phyloP scores from a whole-genome alignment of 2,113 vertebrate genomes.

The Turnix velox region DNA sequence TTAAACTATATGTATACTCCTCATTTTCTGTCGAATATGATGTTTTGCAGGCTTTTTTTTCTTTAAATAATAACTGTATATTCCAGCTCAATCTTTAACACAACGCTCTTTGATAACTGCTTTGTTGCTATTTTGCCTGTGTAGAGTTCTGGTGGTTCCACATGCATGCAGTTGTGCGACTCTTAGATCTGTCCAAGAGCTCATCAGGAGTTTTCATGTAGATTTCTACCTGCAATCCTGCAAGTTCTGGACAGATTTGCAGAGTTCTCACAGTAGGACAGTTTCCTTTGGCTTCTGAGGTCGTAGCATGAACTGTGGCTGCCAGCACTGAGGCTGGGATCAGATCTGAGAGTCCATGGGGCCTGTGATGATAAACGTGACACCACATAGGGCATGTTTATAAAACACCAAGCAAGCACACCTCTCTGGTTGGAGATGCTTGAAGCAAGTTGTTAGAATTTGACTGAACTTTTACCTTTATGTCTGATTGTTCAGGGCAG shows the following conservation, averaged over 20 bases:
- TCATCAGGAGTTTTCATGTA: not conserved
- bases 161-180: not conserved
- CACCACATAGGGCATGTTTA: too few species aligned
- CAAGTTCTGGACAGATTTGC: not conserved
- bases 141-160: not conserved
- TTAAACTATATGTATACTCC: not conserved
- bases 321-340: not conserved
- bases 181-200: not conserved
- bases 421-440: rapidly evolving
- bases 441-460: not conserved
- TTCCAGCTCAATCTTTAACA: not conserved
- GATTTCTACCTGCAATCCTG: not conserved
- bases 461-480: not conserved
- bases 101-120: not conserved
- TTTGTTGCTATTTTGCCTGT: not conserved
- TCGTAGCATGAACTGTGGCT: not conserved
- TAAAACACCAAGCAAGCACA: rapidly evolving
- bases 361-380: not conserved
- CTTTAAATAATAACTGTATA: not conserved
- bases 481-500: not conserved
- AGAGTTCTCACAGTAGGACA: not conserved
- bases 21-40: not conserved
- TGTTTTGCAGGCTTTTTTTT: not conserved
- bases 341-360: not conserved
- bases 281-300: not conserved